These are phyloP conservation scores for Drosophila guanche DNA, from an alignment of 1,140 invertebrate genomes.

Conservation along the genomic window DNA sequence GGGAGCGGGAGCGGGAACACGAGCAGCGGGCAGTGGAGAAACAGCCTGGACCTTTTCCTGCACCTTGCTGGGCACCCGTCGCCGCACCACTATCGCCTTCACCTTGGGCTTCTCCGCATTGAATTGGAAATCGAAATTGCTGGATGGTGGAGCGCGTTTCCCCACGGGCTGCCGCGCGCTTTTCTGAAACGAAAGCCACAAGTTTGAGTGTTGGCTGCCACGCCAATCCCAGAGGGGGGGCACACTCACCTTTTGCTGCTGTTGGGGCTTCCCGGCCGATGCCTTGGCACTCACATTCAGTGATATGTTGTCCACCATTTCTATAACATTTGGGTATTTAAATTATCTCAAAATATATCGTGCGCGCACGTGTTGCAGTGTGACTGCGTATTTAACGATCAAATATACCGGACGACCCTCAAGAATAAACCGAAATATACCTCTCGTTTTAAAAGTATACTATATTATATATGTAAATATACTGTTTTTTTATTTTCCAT, in stretches of 20 bases:
- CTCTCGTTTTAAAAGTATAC: too few relatives aligned
- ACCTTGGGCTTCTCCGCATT: conserved; percentile 64
- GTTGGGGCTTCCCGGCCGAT: not conserved
- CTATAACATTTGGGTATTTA: not conserved
- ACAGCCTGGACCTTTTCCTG: not conserved
- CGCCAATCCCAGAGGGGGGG: too few relatives aligned
- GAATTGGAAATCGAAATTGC: conserved; percentile 63
- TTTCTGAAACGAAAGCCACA: conserved; percentile 1
- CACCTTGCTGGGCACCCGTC: conserved; percentile 6
- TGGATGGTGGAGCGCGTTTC: conserved; percentile 34
- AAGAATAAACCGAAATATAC: too few relatives aligned
- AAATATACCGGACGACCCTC: too few relatives aligned
- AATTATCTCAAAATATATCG: conserved; percentile 51
- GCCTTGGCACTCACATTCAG: conserved; percentile 39
- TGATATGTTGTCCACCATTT: conserved; percentile 58
- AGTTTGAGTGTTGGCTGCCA: not conserved
- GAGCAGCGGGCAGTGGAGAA: not conserved
- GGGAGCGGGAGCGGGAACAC: not conserved
- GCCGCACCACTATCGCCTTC: conserved; percentile 68
- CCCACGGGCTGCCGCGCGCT: not conserved
- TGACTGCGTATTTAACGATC: too few relatives aligned
- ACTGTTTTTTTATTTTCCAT: too few relatives aligned
- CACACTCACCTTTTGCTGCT: conserved; percentile 30
- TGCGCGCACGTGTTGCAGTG: conserved; percentile 35
- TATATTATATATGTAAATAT: too few relatives aligned